Evolutionary conservation across 2,113 vertebrate species (phyloP).

Genomic region (Calypte anna): DNA sequence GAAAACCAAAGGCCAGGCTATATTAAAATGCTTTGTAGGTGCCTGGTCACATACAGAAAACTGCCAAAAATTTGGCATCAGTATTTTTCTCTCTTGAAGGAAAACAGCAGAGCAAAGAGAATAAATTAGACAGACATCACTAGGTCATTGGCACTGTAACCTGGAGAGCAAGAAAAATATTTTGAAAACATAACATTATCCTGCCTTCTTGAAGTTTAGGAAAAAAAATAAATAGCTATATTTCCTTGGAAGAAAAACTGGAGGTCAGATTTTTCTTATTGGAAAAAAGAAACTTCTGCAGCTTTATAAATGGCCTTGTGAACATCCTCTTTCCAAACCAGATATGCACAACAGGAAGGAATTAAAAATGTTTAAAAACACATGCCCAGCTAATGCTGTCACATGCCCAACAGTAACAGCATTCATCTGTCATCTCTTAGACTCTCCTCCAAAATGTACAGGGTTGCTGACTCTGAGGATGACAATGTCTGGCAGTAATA

Average conservation of each 20-base stretch:
- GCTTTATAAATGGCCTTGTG: neutral
- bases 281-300: neutral
- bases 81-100: slow-evolving; percentile 24
- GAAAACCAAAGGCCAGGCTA: neutral
- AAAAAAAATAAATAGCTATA: accelerated
- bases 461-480: neutral
- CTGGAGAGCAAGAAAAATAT: neutral
- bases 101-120: neutral
- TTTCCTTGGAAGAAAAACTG: neutral
- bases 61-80: slow-evolving; percentile 40
- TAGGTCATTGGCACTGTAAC: neutral
- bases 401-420: neutral
- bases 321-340: neutral
- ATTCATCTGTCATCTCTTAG: neutral
- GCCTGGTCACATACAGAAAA: neutral
- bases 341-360: slow-evolving; percentile 13
- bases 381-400: neutral
- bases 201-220: neutral
- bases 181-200: slow-evolving; percentile 1
- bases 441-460: neutral
- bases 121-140: neutral
- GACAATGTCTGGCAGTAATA: slow-evolving; percentile 10
- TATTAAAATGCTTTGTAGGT: slow-evolving; percentile 9
- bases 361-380: neutral
- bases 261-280: neutral